Percentiles rank a stretch among this genome's conserved stretches.
phyloP scores from a whole-genome alignment of 2,113 vertebrate species.

The Gorsachius goisagi region DNA sequence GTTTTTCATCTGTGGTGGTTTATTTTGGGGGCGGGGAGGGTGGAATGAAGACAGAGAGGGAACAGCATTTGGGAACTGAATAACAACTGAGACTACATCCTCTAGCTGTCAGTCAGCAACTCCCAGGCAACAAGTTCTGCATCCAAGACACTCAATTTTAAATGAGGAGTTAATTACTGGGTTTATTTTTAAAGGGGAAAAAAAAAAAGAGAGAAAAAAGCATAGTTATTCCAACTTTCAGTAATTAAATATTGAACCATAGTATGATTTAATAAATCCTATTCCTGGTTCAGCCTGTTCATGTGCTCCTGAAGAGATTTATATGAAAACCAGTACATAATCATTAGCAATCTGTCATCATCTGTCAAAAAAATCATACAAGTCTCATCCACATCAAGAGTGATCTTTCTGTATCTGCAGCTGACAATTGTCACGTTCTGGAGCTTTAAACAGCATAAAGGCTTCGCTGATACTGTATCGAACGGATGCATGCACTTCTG shows the following conservation, averaged over 20 bases:
- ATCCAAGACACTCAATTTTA: background rate
- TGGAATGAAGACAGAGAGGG: background rate
- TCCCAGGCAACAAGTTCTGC: background rate
- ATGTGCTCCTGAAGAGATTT: background rate
- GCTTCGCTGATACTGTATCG: background rate
- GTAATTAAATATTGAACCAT: background rate
- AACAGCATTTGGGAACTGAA: background rate
- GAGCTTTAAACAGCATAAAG: background rate
- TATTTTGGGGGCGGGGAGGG: background rate
- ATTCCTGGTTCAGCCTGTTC: background rate
- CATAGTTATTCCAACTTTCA: background rate
- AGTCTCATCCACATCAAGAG: background rate
- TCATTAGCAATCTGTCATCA: background rate
- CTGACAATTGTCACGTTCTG: background rate
- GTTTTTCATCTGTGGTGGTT: background rate
- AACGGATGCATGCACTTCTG: background rate
- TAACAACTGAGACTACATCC: background rate
- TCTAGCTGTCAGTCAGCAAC: background rate
- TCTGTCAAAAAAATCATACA: background rate
- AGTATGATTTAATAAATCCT: background rate
- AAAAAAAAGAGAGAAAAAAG: fast-evolving
- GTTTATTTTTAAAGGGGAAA: background rate
- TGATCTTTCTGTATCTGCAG: background rate
- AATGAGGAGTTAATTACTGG: background rate
- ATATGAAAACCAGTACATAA: background rate